Evolutionary conservation across 2,797 vertebrate genomes (phyloP).

Genomic region (Hylomyscus alleni): DNA sequence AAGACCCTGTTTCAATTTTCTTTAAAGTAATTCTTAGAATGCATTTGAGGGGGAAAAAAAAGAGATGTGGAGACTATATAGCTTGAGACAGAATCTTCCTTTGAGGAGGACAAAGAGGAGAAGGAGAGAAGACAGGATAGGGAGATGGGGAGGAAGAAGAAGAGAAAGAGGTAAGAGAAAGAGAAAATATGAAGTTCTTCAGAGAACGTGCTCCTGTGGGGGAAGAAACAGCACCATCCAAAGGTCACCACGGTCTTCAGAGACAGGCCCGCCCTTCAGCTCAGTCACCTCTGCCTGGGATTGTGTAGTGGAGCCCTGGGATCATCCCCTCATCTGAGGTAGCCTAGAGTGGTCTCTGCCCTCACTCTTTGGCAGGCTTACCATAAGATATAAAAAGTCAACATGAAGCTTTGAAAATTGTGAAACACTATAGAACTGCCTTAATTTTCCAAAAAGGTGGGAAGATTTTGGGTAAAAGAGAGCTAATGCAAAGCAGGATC

Average conservation of each 20-base stretch:
- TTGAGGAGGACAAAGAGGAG: neutral
- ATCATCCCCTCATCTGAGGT: neutral
- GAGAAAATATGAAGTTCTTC: neutral
- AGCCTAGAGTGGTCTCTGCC: neutral
- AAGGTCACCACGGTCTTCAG: neutral
- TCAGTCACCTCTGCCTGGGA: neutral
- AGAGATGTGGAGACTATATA: neutral
- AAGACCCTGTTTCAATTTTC: neutral
- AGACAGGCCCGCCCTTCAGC: accelerated
- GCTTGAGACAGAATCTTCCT: neutral
- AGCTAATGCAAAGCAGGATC: neutral
- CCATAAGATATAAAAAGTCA: neutral
- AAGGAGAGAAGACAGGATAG: neutral
- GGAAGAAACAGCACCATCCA: too few species aligned
- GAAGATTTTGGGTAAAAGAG: neutral
- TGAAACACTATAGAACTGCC: neutral
- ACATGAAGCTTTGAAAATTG: neutral
- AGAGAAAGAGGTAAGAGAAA: neutral
- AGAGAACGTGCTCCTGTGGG: neutral
- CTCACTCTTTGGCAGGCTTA: neutral
- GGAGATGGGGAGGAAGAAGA: neutral
- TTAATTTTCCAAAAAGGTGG: conserved; percentile 3
- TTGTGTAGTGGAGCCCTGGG: neutral
- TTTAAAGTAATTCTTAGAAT: neutral
- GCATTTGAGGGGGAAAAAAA: neutral